These are phyloP conservation scores for Cliona cf. orientalis DNA, from an alignment of 37 sponge, comb jelly and placozoan species.

Conservation along the genomic window DNA sequence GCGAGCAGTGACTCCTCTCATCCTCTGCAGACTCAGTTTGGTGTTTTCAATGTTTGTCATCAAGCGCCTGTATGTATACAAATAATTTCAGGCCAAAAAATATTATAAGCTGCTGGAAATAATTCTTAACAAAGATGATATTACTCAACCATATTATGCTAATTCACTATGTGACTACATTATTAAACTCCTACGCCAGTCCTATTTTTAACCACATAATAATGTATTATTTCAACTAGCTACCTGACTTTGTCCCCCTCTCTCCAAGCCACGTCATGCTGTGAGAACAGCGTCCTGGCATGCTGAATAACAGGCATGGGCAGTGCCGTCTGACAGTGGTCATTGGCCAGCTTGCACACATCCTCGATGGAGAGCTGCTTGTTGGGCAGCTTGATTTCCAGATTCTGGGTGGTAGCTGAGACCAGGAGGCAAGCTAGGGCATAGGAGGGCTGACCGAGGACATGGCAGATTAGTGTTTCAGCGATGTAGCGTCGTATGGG, in stretches of 20 bases:
- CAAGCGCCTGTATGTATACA: constrained; percentile 54
- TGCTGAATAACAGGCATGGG: constrained; percentile 55
- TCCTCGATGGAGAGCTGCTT: constrained; percentile 56
- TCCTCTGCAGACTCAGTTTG: constrained; percentile 60
- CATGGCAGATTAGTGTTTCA: constrained; percentile 72
- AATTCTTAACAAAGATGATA: neutral
- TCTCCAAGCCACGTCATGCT: constrained; percentile 82
- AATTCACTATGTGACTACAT: neutral
- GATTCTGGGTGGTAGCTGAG: constrained; percentile 55
- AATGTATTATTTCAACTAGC: neutral
- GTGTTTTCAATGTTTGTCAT: constrained; percentile 70
- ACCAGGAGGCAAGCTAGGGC: constrained; percentile 71
- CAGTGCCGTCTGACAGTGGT: constrained; percentile 57
- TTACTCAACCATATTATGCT: neutral
- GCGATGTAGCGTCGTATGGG: constrained; percentile 81
- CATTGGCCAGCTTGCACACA: constrained; percentile 77
- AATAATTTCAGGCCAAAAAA: neutral
- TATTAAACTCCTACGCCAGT: neutral
- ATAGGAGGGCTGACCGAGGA: constrained; percentile 81
- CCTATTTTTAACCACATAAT: neutral
- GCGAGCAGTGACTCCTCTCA: constrained; percentile 43
- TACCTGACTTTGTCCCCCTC: constrained; percentile 81
- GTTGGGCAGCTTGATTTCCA: constrained; percentile 46
- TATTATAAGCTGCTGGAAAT: neutral
- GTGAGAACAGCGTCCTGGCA: constrained; percentile 77